phyloP scores from a whole-genome alignment of 2,113 vertebrate species.

The Onychostruthus taczanowskii region DNA sequence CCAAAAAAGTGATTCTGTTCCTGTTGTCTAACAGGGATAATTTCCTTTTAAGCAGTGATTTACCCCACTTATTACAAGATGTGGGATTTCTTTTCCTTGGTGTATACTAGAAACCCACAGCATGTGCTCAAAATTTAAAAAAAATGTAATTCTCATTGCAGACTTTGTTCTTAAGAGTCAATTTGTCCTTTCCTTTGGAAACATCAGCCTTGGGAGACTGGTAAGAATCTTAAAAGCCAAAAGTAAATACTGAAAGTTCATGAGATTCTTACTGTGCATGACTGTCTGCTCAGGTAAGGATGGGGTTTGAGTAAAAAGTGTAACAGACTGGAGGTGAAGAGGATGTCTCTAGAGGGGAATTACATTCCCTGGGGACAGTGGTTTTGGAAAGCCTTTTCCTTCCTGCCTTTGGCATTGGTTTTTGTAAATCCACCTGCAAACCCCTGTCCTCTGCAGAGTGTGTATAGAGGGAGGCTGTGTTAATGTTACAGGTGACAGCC shows the following conservation, averaged over 20 bases:
- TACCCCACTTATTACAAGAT: not conserved
- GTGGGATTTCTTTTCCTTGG: not conserved
- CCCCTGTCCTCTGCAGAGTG: not conserved
- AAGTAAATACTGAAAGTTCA: not conserved
- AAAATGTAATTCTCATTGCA: not conserved
- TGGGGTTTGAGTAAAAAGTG: not conserved
- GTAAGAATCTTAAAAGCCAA: not conserved
- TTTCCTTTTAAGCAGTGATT: not conserved
- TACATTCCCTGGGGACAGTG: accelerated
- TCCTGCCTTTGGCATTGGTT: not conserved
- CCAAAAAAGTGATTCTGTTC: not conserved
- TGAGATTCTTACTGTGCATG: not conserved
- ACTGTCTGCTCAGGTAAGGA: not conserved
- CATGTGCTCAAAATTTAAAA: not conserved
- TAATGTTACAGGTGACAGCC: not conserved
- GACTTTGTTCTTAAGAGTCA: not conserved
- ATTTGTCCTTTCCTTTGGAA: not conserved
- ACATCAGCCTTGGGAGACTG: not conserved
- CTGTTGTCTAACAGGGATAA: conserved; percentile 50
- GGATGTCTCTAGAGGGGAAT: not conserved
- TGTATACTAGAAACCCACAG: not conserved
- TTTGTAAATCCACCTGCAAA: not conserved
- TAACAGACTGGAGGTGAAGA: not conserved
- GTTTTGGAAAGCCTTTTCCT: not conserved
- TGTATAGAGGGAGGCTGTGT: not conserved